Percentiles rank a stretch among this genome's conserved stretches.
Evolutionary conservation across 2,888 invertebrate genomes (phyloP).

Genomic region (Cheiracanthium punctorium): DNA sequence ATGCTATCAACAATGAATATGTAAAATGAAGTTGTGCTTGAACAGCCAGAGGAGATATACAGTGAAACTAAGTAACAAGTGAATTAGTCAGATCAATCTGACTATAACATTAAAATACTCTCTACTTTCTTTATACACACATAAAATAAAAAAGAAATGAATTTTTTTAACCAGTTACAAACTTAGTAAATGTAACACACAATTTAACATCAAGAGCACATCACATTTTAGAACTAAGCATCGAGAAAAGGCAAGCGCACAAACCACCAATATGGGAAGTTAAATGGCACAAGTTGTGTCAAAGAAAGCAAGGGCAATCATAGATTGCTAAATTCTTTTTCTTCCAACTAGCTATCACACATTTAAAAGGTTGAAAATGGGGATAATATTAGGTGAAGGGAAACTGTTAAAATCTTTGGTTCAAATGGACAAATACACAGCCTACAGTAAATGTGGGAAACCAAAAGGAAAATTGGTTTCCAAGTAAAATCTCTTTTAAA

Average conservation of each 20-base stretch:
- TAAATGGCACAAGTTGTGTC: constrained; percentile 39
- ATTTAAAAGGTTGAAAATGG: constrained; percentile 61
- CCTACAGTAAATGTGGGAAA: constrained; percentile 49
- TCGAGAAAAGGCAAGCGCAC: constrained; percentile 27
- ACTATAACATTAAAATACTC: constrained; percentile 48
- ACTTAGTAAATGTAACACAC: constrained; percentile 25
- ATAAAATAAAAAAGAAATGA: not conserved
- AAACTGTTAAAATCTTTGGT: constrained; percentile 66
- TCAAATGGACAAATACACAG: constrained; percentile 50
- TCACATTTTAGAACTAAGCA: constrained; percentile 36
- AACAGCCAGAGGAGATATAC: constrained; percentile 55
- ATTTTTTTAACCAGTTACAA: not conserved
- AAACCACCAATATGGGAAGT: constrained; percentile 25
- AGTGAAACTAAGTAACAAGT: constrained; percentile 67
- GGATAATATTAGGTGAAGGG: not conserved
- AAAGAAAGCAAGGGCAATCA: constrained; percentile 29
- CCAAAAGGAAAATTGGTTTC: constrained; percentile 32
- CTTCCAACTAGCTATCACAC: constrained; percentile 65
- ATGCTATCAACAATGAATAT: constrained; percentile 68
- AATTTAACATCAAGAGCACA: constrained; percentile 48
- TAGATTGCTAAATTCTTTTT: constrained; percentile 27
- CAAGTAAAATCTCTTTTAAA: constrained; percentile 55
- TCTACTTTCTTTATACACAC: constrained; percentile 28
- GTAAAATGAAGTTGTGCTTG: constrained; percentile 65
- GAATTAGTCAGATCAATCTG: constrained; percentile 44